phyloP scores from a whole-genome alignment of 2,113 vertebrate species.

The Callopanchax toddi region DNA sequence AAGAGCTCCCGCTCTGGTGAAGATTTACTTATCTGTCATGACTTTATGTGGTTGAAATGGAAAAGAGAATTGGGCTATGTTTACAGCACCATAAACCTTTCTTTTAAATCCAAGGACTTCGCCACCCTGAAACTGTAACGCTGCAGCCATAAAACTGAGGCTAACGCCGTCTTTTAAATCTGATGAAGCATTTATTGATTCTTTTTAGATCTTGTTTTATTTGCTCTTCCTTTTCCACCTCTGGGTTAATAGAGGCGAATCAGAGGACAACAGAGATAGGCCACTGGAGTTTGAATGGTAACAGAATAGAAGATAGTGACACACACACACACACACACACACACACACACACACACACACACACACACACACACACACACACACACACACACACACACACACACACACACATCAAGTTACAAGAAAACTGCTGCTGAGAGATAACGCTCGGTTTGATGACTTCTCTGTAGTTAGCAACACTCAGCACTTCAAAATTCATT shows the following conservation, averaged over 20 bases:
- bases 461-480: neutral
- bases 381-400: neutral
- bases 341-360: neutral
- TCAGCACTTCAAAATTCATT: neutral
- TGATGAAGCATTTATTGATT: conserved; percentile 81
- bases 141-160: conserved; percentile 66
- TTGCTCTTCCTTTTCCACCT: conserved; percentile 60
- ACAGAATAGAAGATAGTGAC: neutral
- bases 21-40: conserved; percentile 79
- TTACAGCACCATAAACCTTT: conserved; percentile 83
- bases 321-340: neutral
- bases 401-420: neutral
- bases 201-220: conserved; percentile 75
- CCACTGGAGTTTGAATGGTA: conserved; percentile 22
- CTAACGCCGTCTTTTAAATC: conserved; percentile 77
- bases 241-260: conserved; percentile 58
- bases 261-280: conserved; percentile 36
- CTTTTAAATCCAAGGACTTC: conserved; percentile 81
- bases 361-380: neutral
- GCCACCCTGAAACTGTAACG: conserved; percentile 74
- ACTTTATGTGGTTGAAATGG: conserved; percentile 82
- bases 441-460: conserved; percentile 18
- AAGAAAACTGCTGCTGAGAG: neutral
- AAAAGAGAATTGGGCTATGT: conserved; percentile 82
- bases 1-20: conserved; percentile 53